phyloP scores from a whole-genome alignment of 2,113 vertebrate genomes.

The Mustelus asterias region DNA sequence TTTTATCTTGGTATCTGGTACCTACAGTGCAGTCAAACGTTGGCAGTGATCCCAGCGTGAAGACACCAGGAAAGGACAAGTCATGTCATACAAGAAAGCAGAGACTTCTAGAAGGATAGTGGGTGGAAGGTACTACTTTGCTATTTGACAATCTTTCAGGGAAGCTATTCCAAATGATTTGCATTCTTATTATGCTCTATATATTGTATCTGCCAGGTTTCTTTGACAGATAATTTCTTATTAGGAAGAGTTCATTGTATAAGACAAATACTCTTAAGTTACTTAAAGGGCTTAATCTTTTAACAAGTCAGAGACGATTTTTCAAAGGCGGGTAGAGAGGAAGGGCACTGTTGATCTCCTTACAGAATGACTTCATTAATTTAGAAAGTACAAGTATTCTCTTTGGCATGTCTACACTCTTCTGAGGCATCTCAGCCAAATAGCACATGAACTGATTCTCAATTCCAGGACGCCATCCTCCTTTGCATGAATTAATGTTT shows the following conservation, averaged over 20 bases:
- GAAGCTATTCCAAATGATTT: neutral
- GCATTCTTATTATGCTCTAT: neutral
- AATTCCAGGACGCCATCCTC: neutral
- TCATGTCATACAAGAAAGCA: neutral
- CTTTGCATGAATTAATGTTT: conserved; percentile 1
- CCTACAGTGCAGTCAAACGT: neutral
- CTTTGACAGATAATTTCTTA: neutral
- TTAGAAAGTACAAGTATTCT: neutral
- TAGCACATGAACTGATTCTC: neutral
- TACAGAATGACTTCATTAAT: neutral
- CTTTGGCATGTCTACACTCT: neutral
- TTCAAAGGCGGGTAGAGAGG: neutral
- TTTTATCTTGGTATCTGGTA: neutral
- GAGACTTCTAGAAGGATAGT: neutral
- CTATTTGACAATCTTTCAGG: neutral
- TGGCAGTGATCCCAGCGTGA: neutral
- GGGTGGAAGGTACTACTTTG: neutral
- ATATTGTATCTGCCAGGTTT: neutral
- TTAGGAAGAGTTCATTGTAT: neutral
- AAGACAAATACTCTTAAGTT: neutral
- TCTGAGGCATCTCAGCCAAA: neutral
- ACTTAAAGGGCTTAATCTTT: neutral
- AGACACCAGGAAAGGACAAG: conserved; percentile 5
- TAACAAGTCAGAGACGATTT: neutral
- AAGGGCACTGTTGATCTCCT: neutral